Conservation (phyloP, 2,888 invertebrate species). For the Mythimna vitellina region DNA sequence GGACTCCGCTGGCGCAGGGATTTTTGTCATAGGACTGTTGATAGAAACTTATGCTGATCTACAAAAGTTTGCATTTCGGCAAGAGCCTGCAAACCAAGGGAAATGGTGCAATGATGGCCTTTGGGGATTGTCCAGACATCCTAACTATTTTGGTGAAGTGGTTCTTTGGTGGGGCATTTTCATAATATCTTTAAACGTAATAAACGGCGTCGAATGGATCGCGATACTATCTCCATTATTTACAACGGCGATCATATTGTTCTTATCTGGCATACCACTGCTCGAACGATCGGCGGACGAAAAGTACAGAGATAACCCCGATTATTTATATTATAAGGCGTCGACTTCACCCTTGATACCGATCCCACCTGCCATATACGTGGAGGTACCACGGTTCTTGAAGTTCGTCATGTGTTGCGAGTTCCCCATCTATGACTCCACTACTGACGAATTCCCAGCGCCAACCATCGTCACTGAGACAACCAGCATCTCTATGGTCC, state of each 20-base stretch:
- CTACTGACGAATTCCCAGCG: slow-evolving; percentile 92
- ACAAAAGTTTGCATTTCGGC: slow-evolving; percentile 97
- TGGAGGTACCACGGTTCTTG: slow-evolving; percentile 95
- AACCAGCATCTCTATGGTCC: slow-evolving; percentile 93
- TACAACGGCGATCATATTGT: slow-evolving; percentile 96
- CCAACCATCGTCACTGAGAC: slow-evolving; percentile 92
- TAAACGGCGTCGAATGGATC: slow-evolving; percentile 96
- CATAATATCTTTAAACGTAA: slow-evolving; percentile 96
- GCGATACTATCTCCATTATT: slow-evolving; percentile 97
- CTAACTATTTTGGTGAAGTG: slow-evolving; percentile 98
- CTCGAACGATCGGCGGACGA: slow-evolving; percentile 97
- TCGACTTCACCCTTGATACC: slow-evolving; percentile 97
- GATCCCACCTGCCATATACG: slow-evolving; percentile 96
- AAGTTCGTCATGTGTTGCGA: slow-evolving; percentile 97
- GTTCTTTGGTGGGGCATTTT: slow-evolving; percentile 98
- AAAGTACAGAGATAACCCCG: slow-evolving; percentile 96
- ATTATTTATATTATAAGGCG: slow-evolving; percentile 96
- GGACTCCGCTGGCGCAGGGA: slow-evolving; percentile 96
- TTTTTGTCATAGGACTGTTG: slow-evolving; percentile 96
- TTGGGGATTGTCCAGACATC: slow-evolving; percentile 97
- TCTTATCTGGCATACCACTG: slow-evolving; percentile 97
- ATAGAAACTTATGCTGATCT: slow-evolving; percentile 97
- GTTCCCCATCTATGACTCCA: slow-evolving; percentile 96
- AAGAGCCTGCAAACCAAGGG: slow-evolving; percentile 96
- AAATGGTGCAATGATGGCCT: slow-evolving; percentile 98